phyloP scores from a whole-genome alignment of 2,888 invertebrate species.

The Monoplex corrugatus region DNA sequence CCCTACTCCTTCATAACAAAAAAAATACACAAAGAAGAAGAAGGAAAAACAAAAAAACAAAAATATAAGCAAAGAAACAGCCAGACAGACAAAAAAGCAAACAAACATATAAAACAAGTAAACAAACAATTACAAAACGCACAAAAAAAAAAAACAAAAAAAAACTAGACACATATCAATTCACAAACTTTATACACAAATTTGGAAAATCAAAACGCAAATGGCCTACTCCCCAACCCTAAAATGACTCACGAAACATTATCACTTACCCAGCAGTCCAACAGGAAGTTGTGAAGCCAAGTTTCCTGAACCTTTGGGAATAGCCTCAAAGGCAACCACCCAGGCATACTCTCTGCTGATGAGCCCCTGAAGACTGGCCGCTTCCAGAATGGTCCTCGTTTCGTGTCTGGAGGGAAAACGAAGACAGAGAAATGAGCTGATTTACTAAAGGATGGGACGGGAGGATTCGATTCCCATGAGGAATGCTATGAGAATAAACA shows the following conservation, averaged over 20 bases:
- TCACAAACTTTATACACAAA: background rate
- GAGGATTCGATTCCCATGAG: too few species aligned
- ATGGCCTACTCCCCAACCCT: background rate
- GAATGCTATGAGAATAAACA: background rate
- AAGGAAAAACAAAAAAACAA: background rate
- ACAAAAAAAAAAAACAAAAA: background rate
- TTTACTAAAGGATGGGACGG: too few species aligned
- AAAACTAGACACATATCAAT: background rate
- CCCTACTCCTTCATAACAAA: too few species aligned
- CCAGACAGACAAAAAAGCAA: background rate
- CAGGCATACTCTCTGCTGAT: constrained; percentile 64
- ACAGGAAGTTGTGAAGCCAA: constrained; percentile 53
- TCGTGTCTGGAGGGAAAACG: constrained; percentile 50
- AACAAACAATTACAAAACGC: background rate
- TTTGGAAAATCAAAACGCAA: background rate
- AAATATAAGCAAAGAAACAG: background rate
- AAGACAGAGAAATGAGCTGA: too few species aligned
- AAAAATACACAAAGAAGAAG: too few species aligned
- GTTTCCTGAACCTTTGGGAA: constrained; percentile 53
- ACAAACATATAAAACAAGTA: background rate
- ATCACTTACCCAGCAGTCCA: constrained; percentile 55
- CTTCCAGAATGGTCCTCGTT: constrained; percentile 60
- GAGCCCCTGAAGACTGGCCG: constrained; percentile 61
- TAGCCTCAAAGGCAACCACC: constrained; percentile 64
- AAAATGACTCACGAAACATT: too few species aligned